These are phyloP conservation scores for Trichechus manatus DNA, from an alignment of 2,113 vertebrate genomes.

Conservation along the genomic window DNA sequence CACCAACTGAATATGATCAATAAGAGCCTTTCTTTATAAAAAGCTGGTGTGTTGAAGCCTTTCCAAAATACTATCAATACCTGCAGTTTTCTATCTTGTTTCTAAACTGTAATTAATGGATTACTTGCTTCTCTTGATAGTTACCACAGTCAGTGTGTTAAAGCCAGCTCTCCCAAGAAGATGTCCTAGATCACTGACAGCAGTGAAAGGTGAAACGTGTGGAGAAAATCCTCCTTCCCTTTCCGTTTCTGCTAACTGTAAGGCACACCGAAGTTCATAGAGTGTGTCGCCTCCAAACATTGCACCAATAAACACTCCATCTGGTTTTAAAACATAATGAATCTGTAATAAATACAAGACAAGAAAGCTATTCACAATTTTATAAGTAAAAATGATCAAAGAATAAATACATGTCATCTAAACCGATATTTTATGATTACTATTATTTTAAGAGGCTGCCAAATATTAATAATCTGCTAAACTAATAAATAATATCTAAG, in stretches of 20 bases:
- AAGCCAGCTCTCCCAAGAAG: conserved; percentile 95
- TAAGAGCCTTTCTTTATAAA: background rate
- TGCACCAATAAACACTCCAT: conserved; percentile 96
- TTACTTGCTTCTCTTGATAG: conserved; percentile 56
- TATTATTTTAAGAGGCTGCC: background rate
- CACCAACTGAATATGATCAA: background rate
- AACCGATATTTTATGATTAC: conserved; percentile 54
- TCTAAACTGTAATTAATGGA: background rate
- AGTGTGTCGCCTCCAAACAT: conserved; percentile 97
- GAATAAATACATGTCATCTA: background rate
- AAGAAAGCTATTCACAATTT: conserved; percentile 64
- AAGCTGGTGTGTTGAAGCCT: background rate
- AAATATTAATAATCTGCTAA: conserved; percentile 60
- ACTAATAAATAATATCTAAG: conserved; percentile 26
- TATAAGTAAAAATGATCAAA: conserved; percentile 33
- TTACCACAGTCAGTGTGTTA: conserved; percentile 96
- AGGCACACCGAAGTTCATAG: conserved; percentile 96
- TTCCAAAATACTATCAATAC: background rate
- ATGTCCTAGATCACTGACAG: conserved; percentile 94
- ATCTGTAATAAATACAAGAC: conserved; percentile 89
- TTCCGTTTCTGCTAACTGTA: conserved; percentile 96
- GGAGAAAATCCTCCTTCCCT: conserved; percentile 96
- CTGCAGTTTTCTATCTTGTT: background rate
- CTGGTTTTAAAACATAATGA: conserved; percentile 93
- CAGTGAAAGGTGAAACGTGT: conserved; percentile 95